Base-by-base conservation (phyloP, 2,888 invertebrate genomes). In the Brachynemurus nebulosus region DNA sequence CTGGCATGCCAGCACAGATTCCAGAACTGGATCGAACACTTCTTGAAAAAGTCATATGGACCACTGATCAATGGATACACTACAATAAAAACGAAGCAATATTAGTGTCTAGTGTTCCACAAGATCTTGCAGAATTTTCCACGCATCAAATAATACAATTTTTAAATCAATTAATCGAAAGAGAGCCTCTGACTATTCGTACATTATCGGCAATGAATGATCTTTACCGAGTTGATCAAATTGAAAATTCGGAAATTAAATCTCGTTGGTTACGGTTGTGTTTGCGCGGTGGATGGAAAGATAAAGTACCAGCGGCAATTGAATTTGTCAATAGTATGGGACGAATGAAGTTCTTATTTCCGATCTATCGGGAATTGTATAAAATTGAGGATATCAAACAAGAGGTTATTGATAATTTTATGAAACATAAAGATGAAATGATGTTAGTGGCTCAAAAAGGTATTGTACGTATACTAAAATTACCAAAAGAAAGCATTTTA, bases 271-370 rank as follows among this genome's bases (percentile, higher is more conserved):
- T 89, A 38, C 72, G 86, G 45, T 61, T 91, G 46, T 78, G 85
- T 50, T 67, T 92, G n/a, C 78, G 75, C 58, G 79, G 81, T 9
- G 72, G 71, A 44, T 81, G 88, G 70, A 64, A 71, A 19, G 67
- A 72, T 0, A 77, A 76, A 55, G 65, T 93, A 25, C 65, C 70
- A 2, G 70, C 74, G 12, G 80, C 81, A 1, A 67, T 93, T 44
- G 61, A 74, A 16, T 92, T 93, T 68, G 76, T 89, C 7, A 86
- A 84, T 52, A 73, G 75, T 14, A 80, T 86, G 57, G 93, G 93
- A 25, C 74, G 95, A 44, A 86, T 93, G 86, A 95, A 95, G 63
- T 95, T 78, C 65, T 81, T 86, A 2, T 72, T 89, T 23, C 91
- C 93, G 2, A 69, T 95, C 39, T 93, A 90, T 64, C 77, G 86